phyloP scores from a whole-genome alignment of 2,888 invertebrate species.

The Leucophora obtusa region DNA sequence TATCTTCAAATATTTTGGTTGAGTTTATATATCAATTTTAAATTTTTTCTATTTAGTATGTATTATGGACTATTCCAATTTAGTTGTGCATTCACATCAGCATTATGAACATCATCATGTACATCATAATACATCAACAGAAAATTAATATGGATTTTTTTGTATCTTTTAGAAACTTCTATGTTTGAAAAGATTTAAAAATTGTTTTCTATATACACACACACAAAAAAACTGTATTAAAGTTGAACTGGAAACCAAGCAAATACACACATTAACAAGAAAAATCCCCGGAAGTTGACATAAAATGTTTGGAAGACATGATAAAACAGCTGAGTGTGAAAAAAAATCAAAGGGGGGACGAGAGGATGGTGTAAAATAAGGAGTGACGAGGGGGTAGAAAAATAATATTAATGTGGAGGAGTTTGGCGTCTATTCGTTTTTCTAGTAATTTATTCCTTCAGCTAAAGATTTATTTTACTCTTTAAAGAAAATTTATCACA shows the following conservation, averaged over 20 bases:
- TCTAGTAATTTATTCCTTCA: not conserved
- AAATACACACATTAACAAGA: not conserved
- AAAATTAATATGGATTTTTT: conserved; percentile 11
- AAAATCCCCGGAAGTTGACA: conserved; percentile 43
- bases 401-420: not conserved
- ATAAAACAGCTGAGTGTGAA: conserved; percentile 12
- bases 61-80: not conserved
- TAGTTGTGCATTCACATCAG: not conserved
- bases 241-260: not conserved
- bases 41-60: no score
- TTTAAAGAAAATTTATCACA: conserved; percentile 19
- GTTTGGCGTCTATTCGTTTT: no score
- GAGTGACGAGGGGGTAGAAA: not conserved
- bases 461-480: not conserved
- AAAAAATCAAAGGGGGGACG: not conserved
- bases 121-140: not conserved
- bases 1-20: no score
- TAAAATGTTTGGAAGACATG: conserved; percentile 9
- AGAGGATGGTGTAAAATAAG: not conserved
- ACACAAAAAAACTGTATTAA: not conserved
- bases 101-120: not conserved
- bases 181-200: conserved; percentile 29
- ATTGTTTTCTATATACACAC: conserved; percentile 6
- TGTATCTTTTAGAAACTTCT: conserved; percentile 9
- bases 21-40: no score